A percentile compares a stretch with the other conserved stretches of the same genome.
phyloP scores from a whole-genome alignment of 2,797 vertebrate species.

The Cercopithecus mitis region DNA sequence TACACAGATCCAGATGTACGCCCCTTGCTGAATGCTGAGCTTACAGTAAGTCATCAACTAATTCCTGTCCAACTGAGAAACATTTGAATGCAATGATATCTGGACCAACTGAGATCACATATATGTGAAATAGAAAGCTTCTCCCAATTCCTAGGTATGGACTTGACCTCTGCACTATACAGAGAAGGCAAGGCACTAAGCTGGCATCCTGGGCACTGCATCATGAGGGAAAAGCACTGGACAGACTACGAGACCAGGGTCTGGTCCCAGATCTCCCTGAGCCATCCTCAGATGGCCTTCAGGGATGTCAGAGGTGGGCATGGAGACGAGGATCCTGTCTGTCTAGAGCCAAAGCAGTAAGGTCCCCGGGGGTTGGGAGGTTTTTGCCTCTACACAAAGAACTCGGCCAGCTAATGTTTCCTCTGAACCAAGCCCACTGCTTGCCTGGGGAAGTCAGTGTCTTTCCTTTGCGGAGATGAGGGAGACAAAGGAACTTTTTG shows the following conservation, averaged over 20 bases:
- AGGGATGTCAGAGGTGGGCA: not conserved
- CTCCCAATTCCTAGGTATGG: no score
- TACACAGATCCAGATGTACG: not conserved
- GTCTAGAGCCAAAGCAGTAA: not conserved
- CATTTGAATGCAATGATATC: not conserved
- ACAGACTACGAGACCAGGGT: not conserved
- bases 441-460: not conserved
- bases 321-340: not conserved
- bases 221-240: not conserved
- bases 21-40: not conserved
- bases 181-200: not conserved
- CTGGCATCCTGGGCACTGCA: not conserved
- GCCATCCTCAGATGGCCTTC: not conserved
- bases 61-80: not conserved
- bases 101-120: not conserved
- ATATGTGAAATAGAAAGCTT: not conserved
- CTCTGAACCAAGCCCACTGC: not conserved
- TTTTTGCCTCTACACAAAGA: conserved; percentile 28
- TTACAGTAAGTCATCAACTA: not conserved
- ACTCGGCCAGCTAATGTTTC: not conserved
- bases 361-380: not conserved
- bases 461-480: not conserved
- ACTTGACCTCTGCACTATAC: not conserved
- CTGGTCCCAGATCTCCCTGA: not conserved
- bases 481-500: conserved; percentile 41